These are phyloP conservation scores for Penaeus monodon DNA, from an alignment of 2,888 invertebrate species.

Conservation along the genomic window DNA sequence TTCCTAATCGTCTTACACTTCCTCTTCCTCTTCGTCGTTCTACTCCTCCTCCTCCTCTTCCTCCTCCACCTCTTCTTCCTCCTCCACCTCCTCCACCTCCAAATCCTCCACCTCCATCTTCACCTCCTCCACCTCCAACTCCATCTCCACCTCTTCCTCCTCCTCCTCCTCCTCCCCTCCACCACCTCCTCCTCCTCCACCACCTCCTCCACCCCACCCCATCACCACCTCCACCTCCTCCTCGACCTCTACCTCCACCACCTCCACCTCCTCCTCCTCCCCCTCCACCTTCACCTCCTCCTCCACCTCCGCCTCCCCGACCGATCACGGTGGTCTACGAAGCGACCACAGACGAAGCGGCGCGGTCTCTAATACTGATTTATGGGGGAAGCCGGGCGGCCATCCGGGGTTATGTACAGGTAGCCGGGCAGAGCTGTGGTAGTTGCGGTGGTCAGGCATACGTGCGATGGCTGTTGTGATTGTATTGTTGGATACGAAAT, in stretches of 20 bases:
- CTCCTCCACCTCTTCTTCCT: too few species aligned
- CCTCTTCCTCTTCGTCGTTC: too few species aligned
- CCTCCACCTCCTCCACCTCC: too few species aligned
- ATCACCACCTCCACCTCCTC: neutral
- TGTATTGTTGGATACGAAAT: neutral
- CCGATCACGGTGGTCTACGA: conserved; percentile 42
- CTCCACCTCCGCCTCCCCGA: neutral
- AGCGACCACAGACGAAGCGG: conserved; percentile 36
- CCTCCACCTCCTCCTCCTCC: neutral
- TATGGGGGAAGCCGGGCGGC: conserved; percentile 30
- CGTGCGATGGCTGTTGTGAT: conserved; percentile 2
- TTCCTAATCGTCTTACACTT: neutral
- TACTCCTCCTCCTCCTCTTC: too few species aligned
- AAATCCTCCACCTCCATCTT: too few species aligned
- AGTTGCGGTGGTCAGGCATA: conserved; percentile 5
- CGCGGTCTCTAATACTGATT: conserved; percentile 56
- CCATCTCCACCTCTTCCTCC: neutral
- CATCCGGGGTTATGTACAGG: conserved; percentile 31
- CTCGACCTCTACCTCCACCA: neutral
- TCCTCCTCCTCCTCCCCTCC: neutral
- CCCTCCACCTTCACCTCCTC: neutral
- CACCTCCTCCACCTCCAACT: neutral
- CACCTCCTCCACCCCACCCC: neutral
- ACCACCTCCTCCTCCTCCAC: neutral
- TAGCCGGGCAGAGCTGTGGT: neutral